Percentiles rank a stretch among this genome's conserved stretches.
Conservation (phyloP, 2,888 invertebrate genomes). For the Melieria picta region DNA sequence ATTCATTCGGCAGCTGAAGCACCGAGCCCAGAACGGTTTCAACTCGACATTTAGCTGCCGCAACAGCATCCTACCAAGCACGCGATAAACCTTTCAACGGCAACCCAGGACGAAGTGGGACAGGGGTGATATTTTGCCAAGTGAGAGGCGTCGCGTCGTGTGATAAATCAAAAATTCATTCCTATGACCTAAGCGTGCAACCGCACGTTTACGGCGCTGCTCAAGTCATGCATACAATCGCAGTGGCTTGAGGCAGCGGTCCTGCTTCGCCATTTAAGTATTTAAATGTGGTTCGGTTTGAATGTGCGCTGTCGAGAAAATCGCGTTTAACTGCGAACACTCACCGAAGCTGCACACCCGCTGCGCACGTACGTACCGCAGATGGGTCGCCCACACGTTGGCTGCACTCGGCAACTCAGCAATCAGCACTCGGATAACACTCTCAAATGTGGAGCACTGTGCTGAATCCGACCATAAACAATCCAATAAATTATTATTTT, state of each 20-base stretch:
- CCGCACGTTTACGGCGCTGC: not conserved
- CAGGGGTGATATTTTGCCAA: constrained; percentile 14
- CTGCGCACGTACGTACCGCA: no score
- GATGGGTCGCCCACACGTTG: no score
- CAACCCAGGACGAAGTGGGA: constrained; percentile 6
- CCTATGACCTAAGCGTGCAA: not conserved
- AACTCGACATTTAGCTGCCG: not conserved
- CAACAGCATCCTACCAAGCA: not conserved
- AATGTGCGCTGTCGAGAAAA: not conserved
- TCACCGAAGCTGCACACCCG: no score
- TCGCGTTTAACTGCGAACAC: no score
- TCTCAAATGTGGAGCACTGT: no score
- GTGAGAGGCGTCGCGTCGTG: constrained; percentile 1
- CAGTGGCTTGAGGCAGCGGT: not conserved
- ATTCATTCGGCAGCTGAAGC: no score
- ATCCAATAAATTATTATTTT: no score
- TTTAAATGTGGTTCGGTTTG: not conserved
- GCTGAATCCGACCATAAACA: no score
- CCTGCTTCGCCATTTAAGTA: not conserved
- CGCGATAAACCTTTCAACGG: constrained; percentile 1
- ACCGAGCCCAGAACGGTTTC: no score
- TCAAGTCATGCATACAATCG: not conserved
- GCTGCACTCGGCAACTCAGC: no score
- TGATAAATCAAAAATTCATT: constrained; percentile 25
- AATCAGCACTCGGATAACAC: no score